Base-by-base conservation (phyloP, 2,113 vertebrate species). In the Semnornis frantzii region DNA sequence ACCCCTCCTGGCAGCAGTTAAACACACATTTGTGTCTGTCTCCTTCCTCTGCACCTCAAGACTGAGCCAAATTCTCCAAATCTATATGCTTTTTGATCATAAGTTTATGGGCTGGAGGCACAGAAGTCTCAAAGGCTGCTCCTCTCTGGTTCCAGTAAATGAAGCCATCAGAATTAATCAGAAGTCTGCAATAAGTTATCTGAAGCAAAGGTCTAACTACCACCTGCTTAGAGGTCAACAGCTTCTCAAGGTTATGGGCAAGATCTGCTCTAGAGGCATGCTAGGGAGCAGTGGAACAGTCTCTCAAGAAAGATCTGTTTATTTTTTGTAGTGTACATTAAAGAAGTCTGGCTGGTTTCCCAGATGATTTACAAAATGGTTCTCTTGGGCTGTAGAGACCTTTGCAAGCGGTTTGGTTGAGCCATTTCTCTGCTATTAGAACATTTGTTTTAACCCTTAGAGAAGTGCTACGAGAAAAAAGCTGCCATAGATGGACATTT, bases 321-420 rank as follows among this genome's bases (percentile, higher is more conserved):
- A n/a, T 77, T 74, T 94, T 87, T 13, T 77, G 5, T 18, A 77
- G 42, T 14, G 10, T 52, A 74, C 48, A 89, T 84, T 66, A 85
- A 87, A 87, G 4, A 71, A 48, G 28, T 15, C 72, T 74, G 60
- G 79, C 69, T 62, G 10, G 31, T 73, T 87, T 93, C 85, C 94
- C 78, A 93, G 48, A 87, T 15, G 17, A 91, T 85, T 87, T 95
- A 91, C 30, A 69, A 71, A 95, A 83, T 3, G 80, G 37, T 52
- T 82, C 52, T 85, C 12, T 7, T 85, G 82, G 42, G 85, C 65
- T 64, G 7, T 1, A 92, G 14, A 71, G 68, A 77, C 42, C 72
- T 87, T 85, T n/a, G 83, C 44, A 83, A 83, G 28, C 64, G 37
- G 63, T 55, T 33, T 59, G 18, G 6, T 3, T 1, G 37, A 86